A percentile compares a stretch with the other conserved stretches of the same genome.
These are phyloP conservation scores for Ommatoiulus sabulosus DNA, from an alignment of 2,888 invertebrate genomes.

Conservation along the genomic window DNA sequence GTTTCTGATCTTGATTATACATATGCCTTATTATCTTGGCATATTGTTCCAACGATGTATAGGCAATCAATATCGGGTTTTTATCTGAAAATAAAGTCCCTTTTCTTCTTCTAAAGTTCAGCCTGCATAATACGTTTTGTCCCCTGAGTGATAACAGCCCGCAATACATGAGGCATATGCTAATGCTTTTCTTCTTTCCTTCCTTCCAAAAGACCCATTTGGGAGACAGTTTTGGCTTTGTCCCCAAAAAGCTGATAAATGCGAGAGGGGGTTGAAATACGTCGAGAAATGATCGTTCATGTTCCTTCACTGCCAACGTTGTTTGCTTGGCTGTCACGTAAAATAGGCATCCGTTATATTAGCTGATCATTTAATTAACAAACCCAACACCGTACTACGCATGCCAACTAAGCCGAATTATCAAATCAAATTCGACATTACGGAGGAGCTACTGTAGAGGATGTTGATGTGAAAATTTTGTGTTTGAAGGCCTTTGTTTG, in stretches of 20 bases:
- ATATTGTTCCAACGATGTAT: background rate
- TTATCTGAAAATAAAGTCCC: conserved; percentile 14
- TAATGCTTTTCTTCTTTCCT: background rate
- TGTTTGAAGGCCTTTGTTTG: background rate
- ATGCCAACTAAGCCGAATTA: background rate
- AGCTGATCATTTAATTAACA: conserved; percentile 34
- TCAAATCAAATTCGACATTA: background rate
- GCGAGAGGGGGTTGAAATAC: background rate
- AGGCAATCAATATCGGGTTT: conserved; percentile 21
- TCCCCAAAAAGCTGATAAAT: conserved; percentile 2
- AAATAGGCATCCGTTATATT: conserved; percentile 20
- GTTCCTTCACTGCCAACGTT: background rate
- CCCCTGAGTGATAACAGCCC: conserved; percentile 4
- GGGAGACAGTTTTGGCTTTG: background rate
- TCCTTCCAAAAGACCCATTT: background rate
- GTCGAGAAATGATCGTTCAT: background rate
- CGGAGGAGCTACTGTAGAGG: background rate
- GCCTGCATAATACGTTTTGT: conserved; percentile 10
- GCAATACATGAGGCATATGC: conserved; percentile 34
- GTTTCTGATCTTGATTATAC: conserved; percentile 8
- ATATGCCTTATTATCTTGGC: conserved; percentile 12
- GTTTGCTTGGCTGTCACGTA: conserved; percentile 28
- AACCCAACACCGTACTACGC: background rate
- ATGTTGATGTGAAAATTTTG: too few relatives aligned
- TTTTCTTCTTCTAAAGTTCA: background rate